Evolutionary conservation across 2,888 invertebrate species (phyloP), one percentile per base, ranked within the genome.

Genomic region (Antheraea assamensis): DNA sequence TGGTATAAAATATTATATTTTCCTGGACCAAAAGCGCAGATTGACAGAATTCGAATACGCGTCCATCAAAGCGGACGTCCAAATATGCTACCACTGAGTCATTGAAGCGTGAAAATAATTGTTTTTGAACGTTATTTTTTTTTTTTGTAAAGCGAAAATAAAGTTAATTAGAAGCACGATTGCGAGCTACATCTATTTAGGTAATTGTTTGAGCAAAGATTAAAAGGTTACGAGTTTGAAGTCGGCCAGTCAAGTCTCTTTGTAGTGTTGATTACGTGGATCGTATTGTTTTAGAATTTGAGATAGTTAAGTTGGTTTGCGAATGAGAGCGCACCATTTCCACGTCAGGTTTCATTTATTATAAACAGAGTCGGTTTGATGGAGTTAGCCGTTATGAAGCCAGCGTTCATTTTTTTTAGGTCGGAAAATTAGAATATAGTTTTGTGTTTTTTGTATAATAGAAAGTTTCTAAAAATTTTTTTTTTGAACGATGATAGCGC

Each of bases 311-410:
- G 61, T 61, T 68, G 68, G n/a, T 68, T 68, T n/a, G 68, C 68
- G 21, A 68, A 68, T 68, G 35, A 68, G 35, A 71, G 66, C 64
- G 47, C 55, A 72, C 74, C 75, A 75, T 80, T 79, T 79, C 72
- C 64, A 72, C 71, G 42, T 74, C 78, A 76, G 35, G 72, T 27
- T 52, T 66, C 17, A 2, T 2, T 21, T 47, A 52, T 49, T 49
- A 49, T n/a, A 49, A 55, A 61, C 61, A 61, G 5, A 21, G 61
- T 27, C 27, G 27, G 61, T 21, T 61, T 27, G 27, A 61, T 13
- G 27, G 61, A 61, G 61, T 61, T 61, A 61, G 15, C 27, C 61
- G 24, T 27, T 61, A 61, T 61, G 24, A 27, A 61, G 61, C 27
- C 61, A 61, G 27, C 27, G 0, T 24, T 58, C n/a, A 15, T 15